Percentiles rank a stretch among this genome's conserved stretches.
Evolutionary conservation across 2,113 vertebrate genomes (phyloP).

Genomic region (Rhodinocichla rosea): DNA sequence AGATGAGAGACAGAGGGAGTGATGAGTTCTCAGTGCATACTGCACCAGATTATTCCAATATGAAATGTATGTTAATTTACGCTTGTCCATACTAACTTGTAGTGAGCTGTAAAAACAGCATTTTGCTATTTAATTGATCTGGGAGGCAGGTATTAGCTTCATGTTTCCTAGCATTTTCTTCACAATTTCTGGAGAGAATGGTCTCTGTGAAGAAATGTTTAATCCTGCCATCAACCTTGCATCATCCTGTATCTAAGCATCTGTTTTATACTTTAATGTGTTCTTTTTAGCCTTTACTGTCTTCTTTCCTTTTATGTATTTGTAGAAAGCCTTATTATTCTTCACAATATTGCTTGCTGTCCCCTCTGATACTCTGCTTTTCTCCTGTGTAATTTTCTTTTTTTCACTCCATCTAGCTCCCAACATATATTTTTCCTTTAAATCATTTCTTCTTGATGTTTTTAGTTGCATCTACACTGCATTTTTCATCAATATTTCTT

Average conservation of each 20-base stretch:
- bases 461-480: constrained; percentile 47
- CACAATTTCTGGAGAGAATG: constrained; percentile 7
- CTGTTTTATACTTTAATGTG: constrained; percentile 61
- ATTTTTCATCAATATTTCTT: constrained; percentile 70
- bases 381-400: constrained; percentile 66
- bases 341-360: constrained; percentile 68
- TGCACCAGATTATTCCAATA: neutral
- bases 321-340: constrained; percentile 68
- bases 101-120: neutral
- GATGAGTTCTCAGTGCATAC: neutral
- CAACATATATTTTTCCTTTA: constrained; percentile 66
- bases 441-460: constrained; percentile 64
- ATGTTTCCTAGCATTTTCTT: neutral
- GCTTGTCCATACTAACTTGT: neutral
- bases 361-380: constrained; percentile 57
- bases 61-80: neutral
- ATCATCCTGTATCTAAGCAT: constrained; percentile 56
- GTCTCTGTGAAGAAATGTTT: constrained; percentile 8
- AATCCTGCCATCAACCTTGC: constrained; percentile 57
- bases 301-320: constrained; percentile 67
- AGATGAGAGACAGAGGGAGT: neutral
- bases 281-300: constrained; percentile 66
- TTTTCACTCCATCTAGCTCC: constrained; percentile 50
- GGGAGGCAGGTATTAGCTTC: neutral
- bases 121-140: neutral